Conservation (phyloP, 1,140 invertebrate genomes). For the Planococcus citri region DNA sequence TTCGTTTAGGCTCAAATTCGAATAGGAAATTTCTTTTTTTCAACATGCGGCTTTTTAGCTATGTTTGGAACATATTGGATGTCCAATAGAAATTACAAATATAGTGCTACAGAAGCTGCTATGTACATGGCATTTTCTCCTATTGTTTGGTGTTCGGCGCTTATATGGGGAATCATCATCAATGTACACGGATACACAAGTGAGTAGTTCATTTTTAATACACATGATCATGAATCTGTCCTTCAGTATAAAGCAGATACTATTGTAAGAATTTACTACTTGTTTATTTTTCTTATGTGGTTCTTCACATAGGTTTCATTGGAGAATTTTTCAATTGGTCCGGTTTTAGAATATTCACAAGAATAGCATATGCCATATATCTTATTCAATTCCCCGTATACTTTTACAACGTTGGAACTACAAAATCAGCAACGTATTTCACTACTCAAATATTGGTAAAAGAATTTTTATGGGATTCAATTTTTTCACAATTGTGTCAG, state of each 20-base stretch:
- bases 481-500: not conserved
- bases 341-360: conserved; percentile 46
- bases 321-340: conserved; percentile 40
- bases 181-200: conserved; percentile 44
- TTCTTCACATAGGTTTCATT: not conserved
- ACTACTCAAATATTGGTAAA: conserved; percentile 30
- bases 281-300: not conserved
- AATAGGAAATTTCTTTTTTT: conserved; percentile 40
- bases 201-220: conserved; percentile 21
- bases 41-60: not conserved
- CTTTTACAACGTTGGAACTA: conserved; percentile 49
- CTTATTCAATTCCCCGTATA: conserved; percentile 54
- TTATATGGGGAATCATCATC: conserved; percentile 50
- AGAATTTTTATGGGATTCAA: conserved; percentile 6
- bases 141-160: conserved; percentile 52
- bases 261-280: not conserved
- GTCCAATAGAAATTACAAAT: conserved; percentile 40
- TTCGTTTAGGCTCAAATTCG: conserved; percentile 36
- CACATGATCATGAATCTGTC: not conserved
- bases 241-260: not conserved
- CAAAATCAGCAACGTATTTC: conserved; percentile 40
- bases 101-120: conserved; percentile 49
- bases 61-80: conserved; percentile 11
- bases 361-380: conserved; percentile 51
- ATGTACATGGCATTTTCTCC: conserved; percentile 57